These are phyloP conservation scores for Sinocyclocheilus maitianheensis DNA, from an alignment of 2,113 vertebrate species.

Conservation along the genomic window DNA sequence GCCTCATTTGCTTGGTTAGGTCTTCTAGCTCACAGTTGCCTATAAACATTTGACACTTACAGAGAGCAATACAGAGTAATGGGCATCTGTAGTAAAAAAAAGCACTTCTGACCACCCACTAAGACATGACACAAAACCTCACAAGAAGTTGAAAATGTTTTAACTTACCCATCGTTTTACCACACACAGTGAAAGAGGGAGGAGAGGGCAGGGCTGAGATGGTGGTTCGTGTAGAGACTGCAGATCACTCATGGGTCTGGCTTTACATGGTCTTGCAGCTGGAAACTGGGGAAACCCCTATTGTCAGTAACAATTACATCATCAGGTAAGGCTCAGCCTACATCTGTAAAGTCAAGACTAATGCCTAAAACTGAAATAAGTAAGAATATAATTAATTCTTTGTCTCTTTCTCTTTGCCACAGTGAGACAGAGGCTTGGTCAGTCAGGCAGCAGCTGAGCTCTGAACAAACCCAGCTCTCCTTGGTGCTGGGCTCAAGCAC, in stretches of 20 bases:
- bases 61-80: constrained; percentile 32
- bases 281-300: constrained; percentile 80
- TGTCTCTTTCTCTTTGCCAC: constrained; percentile 23
- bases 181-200: constrained; percentile 81
- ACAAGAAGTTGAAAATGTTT: constrained; percentile 28
- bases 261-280: constrained; percentile 85
- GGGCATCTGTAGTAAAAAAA: constrained; percentile 26
- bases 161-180: constrained; percentile 41
- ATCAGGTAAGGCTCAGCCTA: constrained; percentile 79
- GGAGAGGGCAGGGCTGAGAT: constrained; percentile 85
- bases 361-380: background rate
- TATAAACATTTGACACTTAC: constrained; percentile 46
- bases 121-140: constrained; percentile 61
- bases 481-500: constrained; percentile 74
- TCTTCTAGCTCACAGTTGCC: constrained; percentile 24
- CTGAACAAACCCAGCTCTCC: constrained; percentile 83
- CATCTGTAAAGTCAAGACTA: background rate
- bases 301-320: constrained; percentile 86
- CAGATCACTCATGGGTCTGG: constrained; percentile 83
- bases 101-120: constrained; percentile 44
- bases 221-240: constrained; percentile 84
- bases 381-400: constrained; percentile 10
- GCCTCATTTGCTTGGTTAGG: background rate
- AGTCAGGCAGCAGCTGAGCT: constrained; percentile 86
- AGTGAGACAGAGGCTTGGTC: constrained; percentile 91